A percentile compares a stretch with the other conserved stretches of the same genome.
phyloP scores from a whole-genome alignment of 2,113 vertebrate genomes.

The Macquaria australasica region DNA sequence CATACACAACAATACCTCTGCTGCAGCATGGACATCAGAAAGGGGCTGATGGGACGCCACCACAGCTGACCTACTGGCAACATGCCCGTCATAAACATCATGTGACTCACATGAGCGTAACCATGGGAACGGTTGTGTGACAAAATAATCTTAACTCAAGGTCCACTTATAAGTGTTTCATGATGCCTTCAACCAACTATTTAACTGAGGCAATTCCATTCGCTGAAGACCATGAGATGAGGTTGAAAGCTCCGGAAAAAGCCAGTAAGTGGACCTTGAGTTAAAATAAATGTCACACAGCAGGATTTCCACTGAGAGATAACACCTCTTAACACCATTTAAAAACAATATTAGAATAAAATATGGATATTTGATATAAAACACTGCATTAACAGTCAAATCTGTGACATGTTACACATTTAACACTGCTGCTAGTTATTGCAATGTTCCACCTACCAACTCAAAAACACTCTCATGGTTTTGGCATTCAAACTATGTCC shows the following conservation, averaged over 20 bases:
- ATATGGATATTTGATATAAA: background rate
- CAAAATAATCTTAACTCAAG: background rate
- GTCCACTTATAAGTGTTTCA: background rate
- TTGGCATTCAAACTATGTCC: background rate
- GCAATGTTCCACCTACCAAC: background rate
- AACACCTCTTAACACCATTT: background rate
- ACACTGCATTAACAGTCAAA: background rate
- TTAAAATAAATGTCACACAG: background rate
- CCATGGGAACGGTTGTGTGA: too few species aligned
- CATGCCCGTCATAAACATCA: background rate
- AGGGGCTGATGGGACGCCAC: background rate
- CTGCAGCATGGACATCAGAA: background rate
- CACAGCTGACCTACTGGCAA: constrained; percentile 2
- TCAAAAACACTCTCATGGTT: background rate
- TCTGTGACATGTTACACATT: too few species aligned
- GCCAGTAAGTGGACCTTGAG: too few species aligned
- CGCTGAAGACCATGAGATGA: too few species aligned
- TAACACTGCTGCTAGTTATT: background rate
- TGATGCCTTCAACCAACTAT: background rate
- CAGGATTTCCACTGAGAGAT: background rate
- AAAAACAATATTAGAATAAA: background rate
- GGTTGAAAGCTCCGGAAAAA: too few species aligned
- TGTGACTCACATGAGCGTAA: background rate
- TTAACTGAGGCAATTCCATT: background rate
- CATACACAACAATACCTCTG: too few species aligned